Conservation (phyloP, 2,113 vertebrate species). For the Gasterosteus aculeatus region DNA sequence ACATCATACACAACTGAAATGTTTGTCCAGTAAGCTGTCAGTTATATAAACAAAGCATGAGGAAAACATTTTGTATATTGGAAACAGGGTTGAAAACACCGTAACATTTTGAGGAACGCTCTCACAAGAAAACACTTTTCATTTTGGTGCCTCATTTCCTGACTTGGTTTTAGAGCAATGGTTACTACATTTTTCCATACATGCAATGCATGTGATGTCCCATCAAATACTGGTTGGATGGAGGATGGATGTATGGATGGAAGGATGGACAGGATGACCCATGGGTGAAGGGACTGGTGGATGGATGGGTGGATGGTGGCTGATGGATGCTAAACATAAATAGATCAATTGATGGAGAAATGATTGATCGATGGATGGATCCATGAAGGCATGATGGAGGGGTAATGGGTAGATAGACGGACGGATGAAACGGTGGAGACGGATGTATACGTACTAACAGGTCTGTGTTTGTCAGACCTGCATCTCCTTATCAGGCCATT, state of each 20-base stretch:
- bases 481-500: constrained; percentile 24
- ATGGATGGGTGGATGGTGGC: too few species aligned
- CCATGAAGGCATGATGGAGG: neutral
- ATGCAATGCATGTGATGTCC: too few species aligned
- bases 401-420: too few species aligned
- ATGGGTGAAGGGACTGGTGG: neutral
- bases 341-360: neutral
- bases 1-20: neutral
- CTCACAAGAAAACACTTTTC: neutral
- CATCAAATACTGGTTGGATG: neutral
- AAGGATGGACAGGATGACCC: neutral
- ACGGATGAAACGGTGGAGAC: too few species aligned
- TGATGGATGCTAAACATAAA: too few species aligned
- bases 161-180: too few species aligned
- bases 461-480: neutral
- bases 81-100: neutral
- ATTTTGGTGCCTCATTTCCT: too few species aligned
- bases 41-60: neutral
- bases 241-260: too few species aligned
- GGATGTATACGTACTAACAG: neutral
- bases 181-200: too few species aligned
- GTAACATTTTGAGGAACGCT: too few species aligned
- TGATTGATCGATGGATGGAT: neutral
- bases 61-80: neutral
- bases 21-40: neutral